These are phyloP conservation scores for Eilema griseolum DNA, from an alignment of 2,888 invertebrate genomes.

Conservation along the genomic window DNA sequence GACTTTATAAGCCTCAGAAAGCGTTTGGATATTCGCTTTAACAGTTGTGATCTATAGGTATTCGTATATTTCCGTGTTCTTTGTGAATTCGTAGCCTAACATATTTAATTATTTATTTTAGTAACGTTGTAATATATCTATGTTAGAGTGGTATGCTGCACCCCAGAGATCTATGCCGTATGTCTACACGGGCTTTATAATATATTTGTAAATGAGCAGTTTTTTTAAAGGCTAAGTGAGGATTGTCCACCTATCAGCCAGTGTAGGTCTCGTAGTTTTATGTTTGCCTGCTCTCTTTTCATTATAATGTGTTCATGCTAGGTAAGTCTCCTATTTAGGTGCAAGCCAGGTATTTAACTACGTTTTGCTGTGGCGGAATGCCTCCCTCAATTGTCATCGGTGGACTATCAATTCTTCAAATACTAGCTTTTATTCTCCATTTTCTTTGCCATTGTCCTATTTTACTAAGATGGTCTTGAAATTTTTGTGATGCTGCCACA, in stretches of 20 bases:
- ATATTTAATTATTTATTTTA: background rate
- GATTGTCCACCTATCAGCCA: background rate
- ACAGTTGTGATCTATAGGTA: too few species aligned
- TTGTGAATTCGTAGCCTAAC: background rate
- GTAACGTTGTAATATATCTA: background rate
- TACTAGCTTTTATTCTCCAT: too few species aligned
- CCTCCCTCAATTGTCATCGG: background rate
- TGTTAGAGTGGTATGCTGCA: too few species aligned
- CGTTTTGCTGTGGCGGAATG: background rate
- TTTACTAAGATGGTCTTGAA: too few species aligned
- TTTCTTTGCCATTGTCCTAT: too few species aligned
- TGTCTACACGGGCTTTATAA: background rate
- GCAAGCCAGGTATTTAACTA: background rate
- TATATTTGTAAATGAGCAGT: too few species aligned
- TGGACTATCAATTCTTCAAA: background rate
- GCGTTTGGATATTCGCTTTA: too few species aligned
- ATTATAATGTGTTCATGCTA: background rate
- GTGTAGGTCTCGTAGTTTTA: background rate
- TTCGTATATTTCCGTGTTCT: too few species aligned
- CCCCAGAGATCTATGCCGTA: too few species aligned
- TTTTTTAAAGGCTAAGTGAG: too few species aligned
- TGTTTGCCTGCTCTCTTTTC: background rate
- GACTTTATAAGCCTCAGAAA: too few species aligned
- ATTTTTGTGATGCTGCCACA: too few species aligned
- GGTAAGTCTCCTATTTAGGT: background rate